phyloP scores from a whole-genome alignment of 1,140 invertebrate species.

The Papilio dardanus region DNA sequence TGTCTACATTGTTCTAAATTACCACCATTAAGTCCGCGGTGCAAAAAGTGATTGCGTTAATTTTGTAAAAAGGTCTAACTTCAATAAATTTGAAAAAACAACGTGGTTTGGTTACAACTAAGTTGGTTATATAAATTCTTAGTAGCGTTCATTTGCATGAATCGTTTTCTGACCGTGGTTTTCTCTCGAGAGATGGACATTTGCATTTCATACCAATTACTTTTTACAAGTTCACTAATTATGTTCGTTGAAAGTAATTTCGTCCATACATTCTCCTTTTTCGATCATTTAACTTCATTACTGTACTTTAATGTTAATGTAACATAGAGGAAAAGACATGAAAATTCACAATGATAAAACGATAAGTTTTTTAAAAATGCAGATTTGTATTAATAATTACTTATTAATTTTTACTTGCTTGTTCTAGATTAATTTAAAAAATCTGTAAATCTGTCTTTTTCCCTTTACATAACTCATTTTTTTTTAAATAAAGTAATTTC shows the following conservation, averaged over 20 bases:
- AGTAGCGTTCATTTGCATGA: constrained; percentile 60
- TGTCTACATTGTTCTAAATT: too few species aligned
- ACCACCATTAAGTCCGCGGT: too few species aligned
- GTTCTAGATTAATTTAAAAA: neutral
- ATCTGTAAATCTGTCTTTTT: neutral
- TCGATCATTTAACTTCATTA: constrained; percentile 27
- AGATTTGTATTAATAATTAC: too few species aligned
- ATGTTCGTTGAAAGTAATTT: constrained; percentile 52
- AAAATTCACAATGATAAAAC: too few species aligned
- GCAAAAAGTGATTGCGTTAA: neutral
- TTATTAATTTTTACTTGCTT: too few species aligned
- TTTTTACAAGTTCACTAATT: constrained; percentile 74
- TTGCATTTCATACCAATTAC: constrained; percentile 73
- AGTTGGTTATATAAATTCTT: constrained; percentile 42
- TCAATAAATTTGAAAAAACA: neutral
- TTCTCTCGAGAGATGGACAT: constrained; percentile 54
- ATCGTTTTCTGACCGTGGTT: constrained; percentile 57
- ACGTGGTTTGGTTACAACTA: neutral
- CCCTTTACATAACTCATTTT: neutral
- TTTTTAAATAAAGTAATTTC: neutral
- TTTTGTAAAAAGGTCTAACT: neutral
- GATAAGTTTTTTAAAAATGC: too few species aligned
- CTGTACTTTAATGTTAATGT: neutral
- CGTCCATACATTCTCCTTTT: constrained; percentile 31
- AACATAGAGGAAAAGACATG: neutral